These are phyloP conservation scores for Lamprologus speciosus DNA, from an alignment of 2,113 vertebrate genomes.

Conservation along the genomic window DNA sequence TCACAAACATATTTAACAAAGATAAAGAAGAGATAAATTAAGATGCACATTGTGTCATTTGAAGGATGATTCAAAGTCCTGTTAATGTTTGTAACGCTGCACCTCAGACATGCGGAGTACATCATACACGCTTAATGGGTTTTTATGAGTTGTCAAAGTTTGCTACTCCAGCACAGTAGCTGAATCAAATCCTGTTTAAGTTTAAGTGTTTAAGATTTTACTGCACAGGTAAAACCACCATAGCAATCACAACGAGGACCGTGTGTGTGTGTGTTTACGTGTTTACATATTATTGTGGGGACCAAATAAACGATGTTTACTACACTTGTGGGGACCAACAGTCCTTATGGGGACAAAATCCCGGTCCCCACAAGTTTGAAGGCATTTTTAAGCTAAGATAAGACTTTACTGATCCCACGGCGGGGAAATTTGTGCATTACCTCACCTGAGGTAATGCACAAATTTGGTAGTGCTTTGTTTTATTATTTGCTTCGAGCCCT, in stretches of 20 bases:
- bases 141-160: not conserved
- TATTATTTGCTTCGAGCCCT: no score
- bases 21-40: not conserved
- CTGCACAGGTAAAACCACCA: not conserved
- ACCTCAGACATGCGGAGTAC: not conserved
- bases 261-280: fast-evolving
- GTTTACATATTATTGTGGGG: not conserved
- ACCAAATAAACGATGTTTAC: fast-evolving
- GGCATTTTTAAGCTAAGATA: not conserved
- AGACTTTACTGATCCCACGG: not conserved
- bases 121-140: not conserved
- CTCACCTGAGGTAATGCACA: not conserved
- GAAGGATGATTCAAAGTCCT: not conserved
- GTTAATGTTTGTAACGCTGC: not conserved
- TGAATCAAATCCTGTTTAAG: not conserved
- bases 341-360: not conserved
- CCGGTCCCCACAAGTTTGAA: not conserved
- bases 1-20: not conserved
- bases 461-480: no score
- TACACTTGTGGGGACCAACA: not conserved
- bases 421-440: not conserved
- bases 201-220: not conserved
- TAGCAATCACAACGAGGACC: not conserved
- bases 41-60: not conserved
- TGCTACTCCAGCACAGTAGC: not conserved